Conservation (phyloP, 2,797 vertebrate species). For the Chelidonichthys spinosus region DNA sequence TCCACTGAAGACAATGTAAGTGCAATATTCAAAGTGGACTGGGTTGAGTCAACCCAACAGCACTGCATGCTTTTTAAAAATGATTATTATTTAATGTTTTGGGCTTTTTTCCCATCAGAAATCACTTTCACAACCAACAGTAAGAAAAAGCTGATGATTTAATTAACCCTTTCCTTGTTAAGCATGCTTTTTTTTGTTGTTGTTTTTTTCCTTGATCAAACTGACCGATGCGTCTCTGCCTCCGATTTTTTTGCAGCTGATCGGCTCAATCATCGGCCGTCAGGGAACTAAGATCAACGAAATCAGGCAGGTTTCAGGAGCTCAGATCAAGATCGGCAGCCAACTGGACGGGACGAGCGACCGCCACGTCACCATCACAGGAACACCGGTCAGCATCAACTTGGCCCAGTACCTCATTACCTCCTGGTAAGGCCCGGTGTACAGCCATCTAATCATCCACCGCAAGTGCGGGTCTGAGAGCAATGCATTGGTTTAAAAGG, state of each 20-base stretch:
- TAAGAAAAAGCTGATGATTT: conserved; percentile 30
- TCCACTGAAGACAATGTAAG: conserved; percentile 71
- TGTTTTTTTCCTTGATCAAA: conserved; percentile 8
- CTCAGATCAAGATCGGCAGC: conserved; percentile 97
- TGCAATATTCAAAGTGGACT: conserved; percentile 69
- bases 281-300: conserved; percentile 98
- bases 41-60: conserved; percentile 52
- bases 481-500: conserved; percentile 49
- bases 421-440: conserved; percentile 87
- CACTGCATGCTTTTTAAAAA: neutral
- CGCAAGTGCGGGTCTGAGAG: conserved; percentile 10
- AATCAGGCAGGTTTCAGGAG: conserved; percentile 96
- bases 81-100: conserved; percentile 3
- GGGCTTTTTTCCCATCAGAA: conserved; percentile 22
- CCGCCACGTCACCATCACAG: conserved; percentile 93
- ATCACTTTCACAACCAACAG: conserved; percentile 27
- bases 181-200: neutral
- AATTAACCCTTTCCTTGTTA: conserved; percentile 15
- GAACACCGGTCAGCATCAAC: conserved; percentile 94
- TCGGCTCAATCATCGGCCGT: conserved; percentile 95
- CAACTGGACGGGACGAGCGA: conserved; percentile 91
- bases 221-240: conserved; percentile 3
- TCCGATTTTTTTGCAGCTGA: conserved; percentile 82
- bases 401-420: conserved; percentile 98
- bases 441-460: conserved; percentile 40